Base-by-base conservation (phyloP, 53 echinoderm and acorn worm genomes). In the Apostichopus leukothele region DNA sequence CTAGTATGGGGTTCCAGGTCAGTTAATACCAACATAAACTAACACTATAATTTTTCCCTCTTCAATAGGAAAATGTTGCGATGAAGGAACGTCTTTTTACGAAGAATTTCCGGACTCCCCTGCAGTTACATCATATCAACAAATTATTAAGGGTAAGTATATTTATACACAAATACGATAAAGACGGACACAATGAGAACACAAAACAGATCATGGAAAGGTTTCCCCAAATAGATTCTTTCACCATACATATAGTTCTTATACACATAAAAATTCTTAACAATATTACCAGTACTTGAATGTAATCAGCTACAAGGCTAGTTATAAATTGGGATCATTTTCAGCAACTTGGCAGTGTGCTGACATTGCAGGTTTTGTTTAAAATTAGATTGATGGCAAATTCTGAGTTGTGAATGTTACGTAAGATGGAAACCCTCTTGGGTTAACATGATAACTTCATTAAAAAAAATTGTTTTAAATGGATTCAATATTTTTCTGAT, bases 51-150 rank as follows among this genome's bases (percentile, higher is more conserved):
- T 39, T 39, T 39, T 57, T 57, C 57, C 10, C 7, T 71, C 18
- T 71, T 6, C 55, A 13, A 13, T 53, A 97, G 97, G 97, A 53
- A 94, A 95, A 91, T 97, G 95, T 88, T 97, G 97, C 83, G 97
- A 97, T 90, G 97, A 97, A 71, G 97, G 97, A 5, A 93, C 88
- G 61, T 97, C 97, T 2, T 97, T 95, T 83, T 88, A 95, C 74
- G 90, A 91, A 27, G 95, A 95, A 63, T 92, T 95, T 20, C 94
- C 97, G 76, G 97, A 97, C 78, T 97, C 95, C 1, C 95, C 92
- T 2, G 97, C 97, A 18, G 91, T 95, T 12, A 79, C 94, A 61
- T 92, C 95, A 23, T 97, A 97, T 86, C 89, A 84, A 63, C 83
- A 92, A 7, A 95, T 97, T 61, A 92, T 97, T 39, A 85, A 89